Base-by-base conservation (phyloP, 1,140 invertebrate species). In the Acyrthosiphon pisum region DNA sequence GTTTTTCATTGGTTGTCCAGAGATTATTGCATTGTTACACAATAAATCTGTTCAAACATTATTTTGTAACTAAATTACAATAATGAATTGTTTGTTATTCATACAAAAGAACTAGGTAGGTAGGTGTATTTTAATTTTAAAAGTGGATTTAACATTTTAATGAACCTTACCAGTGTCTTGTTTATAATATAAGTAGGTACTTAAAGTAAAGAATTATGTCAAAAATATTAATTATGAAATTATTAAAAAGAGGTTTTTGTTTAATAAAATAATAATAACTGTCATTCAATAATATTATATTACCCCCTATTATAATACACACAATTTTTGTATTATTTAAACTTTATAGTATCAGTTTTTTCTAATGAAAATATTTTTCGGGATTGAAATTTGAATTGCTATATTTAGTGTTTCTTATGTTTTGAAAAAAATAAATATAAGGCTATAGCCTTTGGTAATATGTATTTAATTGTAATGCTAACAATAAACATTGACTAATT, bases 21-120 rank as follows among this genome's bases (percentile, higher is more conserved):
- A 89, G 48, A 89, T 53, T 53, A 53, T 89, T 89, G n/a, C 9
- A 53, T 50, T 53, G 46, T 89, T 53, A 37, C 23, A 89, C 48
- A 50, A n/a, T n/a, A n/a, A 89, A 89, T 89, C 48, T 53, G 1
- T 53, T 50, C 87, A 89, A n/a, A n/a, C 48, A 37, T 89, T 20
- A 89, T 89, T 89, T 89, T 53, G 48, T 53, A 37, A 53, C 87
- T 89, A 89, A 89, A 53, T 89, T 89, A 89, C 30, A 89, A 53
- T 53, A 89, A 88, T 50, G 48, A 88, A 48, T 48, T 50, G 30
- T 50, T 48, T 88, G 23, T 53, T 30, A 1, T 50, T 88, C 2
- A 22, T 50, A 88, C 48, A 88, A 88, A 88, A 88, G 46, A 87
- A 87, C 37, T 44, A 41, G 26, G 18, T 87, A 41, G 37, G 23